Evolutionary conservation across 2,797 vertebrate species (phyloP), one percentile per base, ranked within the genome.

Genomic region (Cynopterus sphinx): DNA sequence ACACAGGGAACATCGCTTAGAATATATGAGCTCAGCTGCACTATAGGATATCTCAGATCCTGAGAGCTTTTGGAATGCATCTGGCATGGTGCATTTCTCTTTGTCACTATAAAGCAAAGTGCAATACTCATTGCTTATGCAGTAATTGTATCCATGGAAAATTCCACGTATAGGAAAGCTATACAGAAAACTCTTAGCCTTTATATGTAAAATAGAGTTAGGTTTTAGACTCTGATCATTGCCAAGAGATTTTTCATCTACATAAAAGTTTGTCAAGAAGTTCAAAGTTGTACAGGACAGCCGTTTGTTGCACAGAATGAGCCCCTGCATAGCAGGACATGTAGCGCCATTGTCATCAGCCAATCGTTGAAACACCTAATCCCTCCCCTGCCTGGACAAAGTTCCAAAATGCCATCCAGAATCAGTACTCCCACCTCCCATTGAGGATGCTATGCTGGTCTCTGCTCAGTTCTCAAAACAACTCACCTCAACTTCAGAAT

Each of bases 211-310:
- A 92, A 67, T 46, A 93, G 36, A 78, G 57, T 43, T 63, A 19
- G 31, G 10, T 79, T 90, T 96, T 49, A 84, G 68, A 88, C 11
- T 84, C 22, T 77, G 65, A 57, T 73, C 26, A 95, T 85, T 77
- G 21, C 39, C 67, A 88, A 78, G 49, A 91, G 21, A 6, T 28
- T 86, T 85, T 92, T 68, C 49, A 90, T 41, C n/a, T 61, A 51
- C 11, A 24, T 16, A 9, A 70, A 68, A 85, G 39, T 55, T 65
- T 59, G 12, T 39, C 36, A 22, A 17, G 73, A 77, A 57, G 41
- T 87, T 75, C 36, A 49, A 31, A 61, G 46, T 61, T 41, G 16
- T 67, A 2, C 1, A 2, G 41, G n/a, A 57, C 26, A 65, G 57
- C 24, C 43, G 24, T 65, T 86, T 31, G 0, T 63, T 49, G 68